Evolutionary conservation across 1,140 invertebrate genomes (phyloP).

Genomic region (Lineus longissimus): DNA sequence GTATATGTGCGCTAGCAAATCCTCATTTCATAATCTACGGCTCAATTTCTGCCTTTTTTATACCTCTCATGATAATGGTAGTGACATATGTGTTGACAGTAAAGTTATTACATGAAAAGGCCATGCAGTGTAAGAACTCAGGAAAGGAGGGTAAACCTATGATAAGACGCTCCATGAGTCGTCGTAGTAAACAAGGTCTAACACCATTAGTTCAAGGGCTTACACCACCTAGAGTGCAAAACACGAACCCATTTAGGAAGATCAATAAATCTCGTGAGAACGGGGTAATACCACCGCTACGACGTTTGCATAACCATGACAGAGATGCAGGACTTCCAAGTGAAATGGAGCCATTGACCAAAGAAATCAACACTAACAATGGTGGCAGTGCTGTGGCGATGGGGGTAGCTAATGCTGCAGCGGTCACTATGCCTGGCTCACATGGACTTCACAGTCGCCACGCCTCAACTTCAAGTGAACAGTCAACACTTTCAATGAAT

Average conservation of each 20-base stretch:
- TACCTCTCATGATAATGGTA: constrained; percentile 90
- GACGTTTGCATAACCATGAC: background rate
- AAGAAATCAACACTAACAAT: background rate
- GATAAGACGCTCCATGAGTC: constrained; percentile 32
- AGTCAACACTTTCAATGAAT: background rate
- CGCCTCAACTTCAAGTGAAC: no score
- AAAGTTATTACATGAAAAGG: constrained; percentile 51
- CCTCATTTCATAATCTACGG: constrained; percentile 79
- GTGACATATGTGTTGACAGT: constrained; percentile 88
- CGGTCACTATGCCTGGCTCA: no score
- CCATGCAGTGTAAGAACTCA: constrained; percentile 28
- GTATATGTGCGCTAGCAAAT: constrained; percentile 64
- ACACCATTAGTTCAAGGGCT: background rate
- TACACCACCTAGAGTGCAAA: background rate
- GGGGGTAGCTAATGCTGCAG: no score
- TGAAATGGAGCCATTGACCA: constrained; percentile 3
- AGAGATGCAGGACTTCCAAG: background rate
- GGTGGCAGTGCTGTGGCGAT: no score
- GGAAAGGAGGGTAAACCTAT: constrained; percentile 34
- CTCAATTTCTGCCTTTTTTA: constrained; percentile 91
- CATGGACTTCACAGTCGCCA: no score
- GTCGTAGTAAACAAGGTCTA: background rate
- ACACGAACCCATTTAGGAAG: background rate
- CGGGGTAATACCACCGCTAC: background rate
- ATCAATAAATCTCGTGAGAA: background rate